These are phyloP conservation scores for Leucophenga maculata DNA, from an alignment of 2,888 invertebrate species.

Conservation along the genomic window DNA sequence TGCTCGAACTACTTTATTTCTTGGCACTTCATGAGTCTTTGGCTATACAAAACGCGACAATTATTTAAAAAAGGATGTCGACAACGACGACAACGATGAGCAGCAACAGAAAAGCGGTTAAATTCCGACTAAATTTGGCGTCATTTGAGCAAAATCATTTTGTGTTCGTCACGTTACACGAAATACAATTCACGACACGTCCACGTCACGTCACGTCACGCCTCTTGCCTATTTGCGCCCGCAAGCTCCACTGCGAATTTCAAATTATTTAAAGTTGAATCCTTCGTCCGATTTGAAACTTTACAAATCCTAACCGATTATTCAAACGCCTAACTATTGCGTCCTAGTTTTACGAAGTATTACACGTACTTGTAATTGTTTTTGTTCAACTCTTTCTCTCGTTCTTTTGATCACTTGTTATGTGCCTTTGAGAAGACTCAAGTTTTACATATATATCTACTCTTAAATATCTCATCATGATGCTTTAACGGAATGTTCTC, in stretches of 20 bases:
- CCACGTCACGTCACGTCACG: background rate
- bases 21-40: too few relatives aligned
- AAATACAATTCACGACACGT: background rate
- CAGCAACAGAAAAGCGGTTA: background rate
- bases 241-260: background rate
- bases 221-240: background rate
- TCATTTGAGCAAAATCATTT: constrained; percentile 10
- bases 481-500: constrained; percentile 60
- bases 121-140: background rate
- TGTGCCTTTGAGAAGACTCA: background rate
- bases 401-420: background rate
- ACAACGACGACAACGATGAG: background rate
- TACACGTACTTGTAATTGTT: background rate
- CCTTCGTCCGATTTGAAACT: background rate
- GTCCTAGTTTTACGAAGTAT: background rate
- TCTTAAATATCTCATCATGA: too few relatives aligned
- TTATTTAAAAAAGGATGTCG: too few relatives aligned
- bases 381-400: background rate
- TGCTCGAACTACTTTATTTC: too few relatives aligned
- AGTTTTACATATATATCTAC: background rate
- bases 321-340: background rate
- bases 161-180: constrained; percentile 4
- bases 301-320: background rate
- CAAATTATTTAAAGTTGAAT: too few relatives aligned
- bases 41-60: too few relatives aligned